These are phyloP conservation scores for Corydoras maculifer DNA, from an alignment of 2,113 vertebrate genomes.

Conservation along the genomic window DNA sequence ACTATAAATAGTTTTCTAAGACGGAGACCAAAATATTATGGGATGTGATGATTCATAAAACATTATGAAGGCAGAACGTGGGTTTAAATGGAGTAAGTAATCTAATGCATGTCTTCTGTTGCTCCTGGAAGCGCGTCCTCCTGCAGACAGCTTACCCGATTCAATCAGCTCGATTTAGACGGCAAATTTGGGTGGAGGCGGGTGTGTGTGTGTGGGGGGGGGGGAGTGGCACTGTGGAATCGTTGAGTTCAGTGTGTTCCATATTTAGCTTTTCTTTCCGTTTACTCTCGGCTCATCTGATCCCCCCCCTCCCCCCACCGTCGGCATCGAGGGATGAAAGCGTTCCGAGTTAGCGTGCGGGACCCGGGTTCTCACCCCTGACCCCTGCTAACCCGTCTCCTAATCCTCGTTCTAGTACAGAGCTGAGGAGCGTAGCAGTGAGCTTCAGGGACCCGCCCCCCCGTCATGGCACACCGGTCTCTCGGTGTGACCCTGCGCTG, in stretches of 20 bases:
- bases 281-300: too few species aligned
- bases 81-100: too few species aligned
- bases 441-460: neutral
- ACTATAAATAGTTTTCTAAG: too few species aligned
- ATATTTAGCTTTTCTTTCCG: slow-evolving; percentile 16
- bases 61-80: too few species aligned
- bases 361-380: slow-evolving; percentile 9
- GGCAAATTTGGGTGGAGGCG: neutral
- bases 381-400: slow-evolving; percentile 7
- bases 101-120: too few species aligned
- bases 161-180: neutral
- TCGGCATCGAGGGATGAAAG: neutral
- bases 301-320: too few species aligned
- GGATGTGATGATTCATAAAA: too few species aligned
- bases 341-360: neutral
- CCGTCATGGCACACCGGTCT: neutral
- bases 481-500: slow-evolving; percentile 10
- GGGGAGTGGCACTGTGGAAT: slow-evolving; percentile 9
- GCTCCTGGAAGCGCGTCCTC: too few species aligned
- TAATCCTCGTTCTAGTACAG: slow-evolving; percentile 9
- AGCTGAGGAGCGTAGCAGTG: slow-evolving; percentile 8
- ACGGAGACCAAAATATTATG: too few species aligned
- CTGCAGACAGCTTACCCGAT: neutral
- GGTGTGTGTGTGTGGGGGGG: neutral
- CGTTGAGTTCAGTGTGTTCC: neutral